Conservation (phyloP, 2,113 vertebrate genomes). For the Melanotaenia duboulayi region DNA sequence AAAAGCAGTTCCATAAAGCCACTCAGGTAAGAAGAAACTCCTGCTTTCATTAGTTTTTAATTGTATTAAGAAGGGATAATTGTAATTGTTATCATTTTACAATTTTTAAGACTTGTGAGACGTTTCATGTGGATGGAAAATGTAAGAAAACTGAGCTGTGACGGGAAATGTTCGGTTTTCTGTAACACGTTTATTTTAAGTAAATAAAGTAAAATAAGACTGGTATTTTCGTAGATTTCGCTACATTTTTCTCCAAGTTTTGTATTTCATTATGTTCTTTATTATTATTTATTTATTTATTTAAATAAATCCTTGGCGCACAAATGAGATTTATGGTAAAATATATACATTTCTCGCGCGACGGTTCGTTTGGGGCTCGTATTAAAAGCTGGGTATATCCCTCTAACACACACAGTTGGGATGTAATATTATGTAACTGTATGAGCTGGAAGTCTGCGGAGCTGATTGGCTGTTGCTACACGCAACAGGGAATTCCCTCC, state of each 20-base stretch:
- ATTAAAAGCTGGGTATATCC: constrained; percentile 27
- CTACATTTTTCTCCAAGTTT: no score
- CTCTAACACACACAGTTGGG: background rate
- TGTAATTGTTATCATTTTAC: no score
- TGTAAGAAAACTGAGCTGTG: no score
- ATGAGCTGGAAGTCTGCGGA: constrained; percentile 14
- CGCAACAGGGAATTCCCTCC: constrained; percentile 77
- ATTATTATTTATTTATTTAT: no score
- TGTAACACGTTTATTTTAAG: no score
- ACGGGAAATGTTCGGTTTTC: no score
- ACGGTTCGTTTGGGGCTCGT: background rate
- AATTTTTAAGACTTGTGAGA: no score
- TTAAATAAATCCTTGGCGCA: background rate
- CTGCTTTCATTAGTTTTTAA: background rate
- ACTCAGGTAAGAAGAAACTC: constrained; percentile 79
- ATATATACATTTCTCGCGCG: constrained; percentile 13
- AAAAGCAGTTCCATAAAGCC: constrained; percentile 89
- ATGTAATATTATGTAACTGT: constrained; percentile 64
- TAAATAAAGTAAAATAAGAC: no score
- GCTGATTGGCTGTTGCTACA: constrained; percentile 64
- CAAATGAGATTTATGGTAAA: background rate
- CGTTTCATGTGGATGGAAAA: no score
- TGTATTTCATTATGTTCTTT: background rate
- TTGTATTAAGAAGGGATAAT: no score
- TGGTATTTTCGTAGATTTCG: no score